A percentile compares a stretch with the other conserved stretches of the same genome.
These are phyloP conservation scores for Silurus meridionalis DNA, from an alignment of 2,113 vertebrate genomes.

Conservation along the genomic window DNA sequence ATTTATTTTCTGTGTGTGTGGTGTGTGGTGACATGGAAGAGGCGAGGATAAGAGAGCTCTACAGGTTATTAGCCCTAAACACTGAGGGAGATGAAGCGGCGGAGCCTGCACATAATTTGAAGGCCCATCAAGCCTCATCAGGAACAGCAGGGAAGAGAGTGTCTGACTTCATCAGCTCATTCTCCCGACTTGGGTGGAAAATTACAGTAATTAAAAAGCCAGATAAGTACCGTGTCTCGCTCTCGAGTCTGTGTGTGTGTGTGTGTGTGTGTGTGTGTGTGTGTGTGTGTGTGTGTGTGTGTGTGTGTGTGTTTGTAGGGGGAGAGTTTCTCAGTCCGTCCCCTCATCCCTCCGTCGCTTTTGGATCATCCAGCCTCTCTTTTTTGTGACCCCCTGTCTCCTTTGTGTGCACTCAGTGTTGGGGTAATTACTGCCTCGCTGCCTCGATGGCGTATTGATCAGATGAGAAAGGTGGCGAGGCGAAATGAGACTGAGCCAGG, in stretches of 20 bases:
- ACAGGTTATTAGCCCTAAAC: constrained; percentile 97
- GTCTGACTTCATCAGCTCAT: constrained; percentile 94
- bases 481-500: constrained; percentile 79
- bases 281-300: constrained; percentile 7
- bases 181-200: constrained; percentile 92
- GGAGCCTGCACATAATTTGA: constrained; percentile 91
- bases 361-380: constrained; percentile 85
- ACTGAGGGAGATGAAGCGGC: constrained; percentile 85
- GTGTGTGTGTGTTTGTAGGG: background rate
- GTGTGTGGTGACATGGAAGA: constrained; percentile 63
- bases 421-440: constrained; percentile 90
- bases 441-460: constrained; percentile 89
- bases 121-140: constrained; percentile 94
- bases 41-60: constrained; percentile 78
- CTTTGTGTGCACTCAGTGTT: constrained; percentile 77
- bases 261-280: constrained; percentile 15
- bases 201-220: constrained; percentile 96
- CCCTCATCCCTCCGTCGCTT: constrained; percentile 77
- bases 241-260: constrained; percentile 51
- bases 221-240: constrained; percentile 88
- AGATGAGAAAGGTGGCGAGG: constrained; percentile 61
- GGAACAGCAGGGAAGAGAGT: constrained; percentile 92
- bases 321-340: constrained; percentile 64
- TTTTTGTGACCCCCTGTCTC: constrained; percentile 80
- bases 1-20: constrained; percentile 27